Conservation (phyloP, 2,113 vertebrate genomes). For the Macquaria australasica region DNA sequence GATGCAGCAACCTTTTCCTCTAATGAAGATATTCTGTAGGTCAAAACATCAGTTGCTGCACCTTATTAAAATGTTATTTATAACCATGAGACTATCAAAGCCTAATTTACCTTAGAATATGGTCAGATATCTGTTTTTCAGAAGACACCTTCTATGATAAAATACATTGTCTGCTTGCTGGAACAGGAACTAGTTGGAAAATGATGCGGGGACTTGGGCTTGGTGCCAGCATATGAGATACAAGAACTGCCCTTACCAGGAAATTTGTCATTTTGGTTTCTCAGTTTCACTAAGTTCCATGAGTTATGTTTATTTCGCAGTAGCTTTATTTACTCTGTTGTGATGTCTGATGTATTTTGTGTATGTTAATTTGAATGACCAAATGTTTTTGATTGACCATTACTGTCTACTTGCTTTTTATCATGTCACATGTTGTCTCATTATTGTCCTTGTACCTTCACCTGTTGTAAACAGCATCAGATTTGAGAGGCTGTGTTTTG, state of each 20-base stretch:
- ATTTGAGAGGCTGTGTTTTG: conserved; percentile 31
- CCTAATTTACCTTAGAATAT: background rate
- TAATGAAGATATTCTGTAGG: background rate
- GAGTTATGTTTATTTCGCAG: conserved; percentile 42
- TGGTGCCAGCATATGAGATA: conserved; percentile 24
- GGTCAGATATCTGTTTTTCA: background rate
- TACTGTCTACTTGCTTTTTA: conserved; percentile 42
- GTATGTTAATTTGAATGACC: conserved; percentile 58
- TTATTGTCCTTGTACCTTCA: conserved; percentile 43
- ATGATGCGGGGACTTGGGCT: conserved; percentile 8
- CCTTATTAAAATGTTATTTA: conserved; percentile 3
- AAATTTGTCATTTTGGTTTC: conserved; percentile 30
- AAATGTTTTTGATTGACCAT: conserved; percentile 54
- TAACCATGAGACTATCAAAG: background rate
- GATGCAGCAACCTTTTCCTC: conserved; percentile 15
- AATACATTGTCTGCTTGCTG: background rate
- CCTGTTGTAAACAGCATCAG: conserved; percentile 19
- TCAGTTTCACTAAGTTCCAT: conserved; percentile 23
- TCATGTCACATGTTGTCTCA: conserved; percentile 37
- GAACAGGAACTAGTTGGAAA: conserved; percentile 31
- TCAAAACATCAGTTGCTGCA: conserved; percentile 15
- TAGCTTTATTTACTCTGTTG: conserved; percentile 44
- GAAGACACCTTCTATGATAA: background rate
- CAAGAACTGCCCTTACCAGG: conserved; percentile 23
- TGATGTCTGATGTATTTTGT: conserved; percentile 56